Conservation (phyloP, 2,888 invertebrate species). For the Scaptodrosophila latifasciaeformis region DNA sequence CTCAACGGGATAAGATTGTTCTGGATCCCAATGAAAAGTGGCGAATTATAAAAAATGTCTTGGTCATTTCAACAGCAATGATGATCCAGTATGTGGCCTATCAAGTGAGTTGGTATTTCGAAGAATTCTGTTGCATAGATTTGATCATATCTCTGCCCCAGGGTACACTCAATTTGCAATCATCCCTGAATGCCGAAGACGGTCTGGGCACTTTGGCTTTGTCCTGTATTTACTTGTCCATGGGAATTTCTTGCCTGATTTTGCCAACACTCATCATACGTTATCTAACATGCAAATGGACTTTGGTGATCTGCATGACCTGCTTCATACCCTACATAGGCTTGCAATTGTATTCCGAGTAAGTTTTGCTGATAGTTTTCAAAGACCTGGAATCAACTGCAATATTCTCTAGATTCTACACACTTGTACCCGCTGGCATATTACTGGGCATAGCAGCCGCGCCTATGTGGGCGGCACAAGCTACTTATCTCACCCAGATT, state of each 20-base stretch:
- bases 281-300: slow-evolving; percentile 94
- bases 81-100: slow-evolving; percentile 96
- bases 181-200: slow-evolving; percentile 89
- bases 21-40: slow-evolving; percentile 78
- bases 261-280: slow-evolving; percentile 92
- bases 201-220: slow-evolving; percentile 91
- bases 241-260: slow-evolving; percentile 94
- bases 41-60: slow-evolving; percentile 91
- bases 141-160: slow-evolving; percentile 73
- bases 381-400: too few species aligned
- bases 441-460: slow-evolving; percentile 93
- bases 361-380: too few species aligned
- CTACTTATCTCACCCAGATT: slow-evolving; percentile 93
- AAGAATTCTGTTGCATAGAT: neutral
- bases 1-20: slow-evolving; percentile 8
- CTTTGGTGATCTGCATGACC: slow-evolving; percentile 89
- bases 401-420: slow-evolving; percentile 82
- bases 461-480: slow-evolving; percentile 97
- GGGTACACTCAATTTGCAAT: slow-evolving; percentile 92
- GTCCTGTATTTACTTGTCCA: slow-evolving; percentile 89
- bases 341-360: slow-evolving; percentile 89
- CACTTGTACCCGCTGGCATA: slow-evolving; percentile 90
- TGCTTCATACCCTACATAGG: slow-evolving; percentile 94
- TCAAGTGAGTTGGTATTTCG: slow-evolving; percentile 53
- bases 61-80: slow-evolving; percentile 90